Evolutionary conservation across 2,797 vertebrate genomes (phyloP), one percentile per base, ranked within the genome.

Genomic region (Discoglossus pictus): DNA sequence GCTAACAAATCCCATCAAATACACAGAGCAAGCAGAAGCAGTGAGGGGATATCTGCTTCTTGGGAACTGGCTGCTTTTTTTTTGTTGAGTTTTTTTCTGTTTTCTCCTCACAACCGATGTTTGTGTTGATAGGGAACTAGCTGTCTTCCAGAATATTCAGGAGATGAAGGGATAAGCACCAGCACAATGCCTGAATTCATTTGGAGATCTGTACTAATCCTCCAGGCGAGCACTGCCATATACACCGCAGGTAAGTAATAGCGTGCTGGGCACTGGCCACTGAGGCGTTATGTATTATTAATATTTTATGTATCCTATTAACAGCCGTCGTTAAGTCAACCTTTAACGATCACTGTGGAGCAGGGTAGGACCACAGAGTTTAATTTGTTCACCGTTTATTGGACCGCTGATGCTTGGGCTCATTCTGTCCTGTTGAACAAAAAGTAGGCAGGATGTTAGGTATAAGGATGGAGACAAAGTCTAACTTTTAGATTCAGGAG

Each of bases 161-260:
- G 58, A 38, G 50, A 69, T 69, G 66, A 69, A 61, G 58, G 66
- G 66, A 69, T 69, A 69, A 68, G 56, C 58, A 68, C 48, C 31
- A 54, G 66, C 66, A 69, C 38, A 54, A 69, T 69, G 66, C 58
- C 48, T 15, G 66, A 53, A 47, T 69, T 69, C 40, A 61, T 69
- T 46, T 69, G 58, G 66, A 61, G 40, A 61, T 47, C 66, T 44
- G 58, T 69, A 50, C 35, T 69, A 54, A 61, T 69, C 66, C 58
- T 69, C 51, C 66, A 61, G 66, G 66, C 66, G 10, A 68, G 66
- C 50, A 46, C 58, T 55, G 66, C 58, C 31, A 69, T 69, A 53
- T 69, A 69, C 50, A 69, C 66, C 2, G 59, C 50, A 69, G 66
- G 66, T 69, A 61, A 61, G 66, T 67, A 35, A 34, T 50, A 39